These are phyloP conservation scores for Regulus satrapa DNA, from an alignment of 2,113 vertebrate genomes.

Conservation along the genomic window DNA sequence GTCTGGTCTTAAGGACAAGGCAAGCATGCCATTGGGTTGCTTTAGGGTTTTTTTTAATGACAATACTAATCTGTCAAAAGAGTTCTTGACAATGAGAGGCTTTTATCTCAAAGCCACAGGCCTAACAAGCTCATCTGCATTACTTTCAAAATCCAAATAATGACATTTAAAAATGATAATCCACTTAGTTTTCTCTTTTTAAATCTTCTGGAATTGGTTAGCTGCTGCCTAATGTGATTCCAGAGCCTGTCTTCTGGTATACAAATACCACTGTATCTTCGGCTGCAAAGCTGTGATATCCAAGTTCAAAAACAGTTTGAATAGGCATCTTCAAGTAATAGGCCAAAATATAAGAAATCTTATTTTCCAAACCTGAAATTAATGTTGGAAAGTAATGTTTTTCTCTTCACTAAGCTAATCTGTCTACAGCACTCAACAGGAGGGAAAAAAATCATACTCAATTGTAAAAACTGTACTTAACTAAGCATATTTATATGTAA, in stretches of 20 bases:
- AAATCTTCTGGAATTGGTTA: neutral
- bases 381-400: neutral
- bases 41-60: neutral
- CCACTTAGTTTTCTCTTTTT: neutral
- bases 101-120: constrained; percentile 45
- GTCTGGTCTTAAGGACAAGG: neutral
- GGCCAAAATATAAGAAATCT: neutral
- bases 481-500: neutral
- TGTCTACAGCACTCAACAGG: neutral
- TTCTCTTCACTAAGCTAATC: neutral
- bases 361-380: neutral
- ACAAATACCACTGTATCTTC: neutral
- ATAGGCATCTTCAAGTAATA: neutral
- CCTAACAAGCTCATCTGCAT: constrained; percentile 7
- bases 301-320: constrained; percentile 10
- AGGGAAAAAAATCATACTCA: neutral
- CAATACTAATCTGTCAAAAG: neutral
- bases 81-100: neutral
- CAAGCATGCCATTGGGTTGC: neutral
- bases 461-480: neutral
- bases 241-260: neutral
- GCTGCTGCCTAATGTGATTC: neutral
- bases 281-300: neutral
- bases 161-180: constrained; percentile 34
- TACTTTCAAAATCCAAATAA: constrained; percentile 18